Evolutionary conservation across 2,888 invertebrate species (phyloP).

Genomic region (Meandrusa payeni): DNA sequence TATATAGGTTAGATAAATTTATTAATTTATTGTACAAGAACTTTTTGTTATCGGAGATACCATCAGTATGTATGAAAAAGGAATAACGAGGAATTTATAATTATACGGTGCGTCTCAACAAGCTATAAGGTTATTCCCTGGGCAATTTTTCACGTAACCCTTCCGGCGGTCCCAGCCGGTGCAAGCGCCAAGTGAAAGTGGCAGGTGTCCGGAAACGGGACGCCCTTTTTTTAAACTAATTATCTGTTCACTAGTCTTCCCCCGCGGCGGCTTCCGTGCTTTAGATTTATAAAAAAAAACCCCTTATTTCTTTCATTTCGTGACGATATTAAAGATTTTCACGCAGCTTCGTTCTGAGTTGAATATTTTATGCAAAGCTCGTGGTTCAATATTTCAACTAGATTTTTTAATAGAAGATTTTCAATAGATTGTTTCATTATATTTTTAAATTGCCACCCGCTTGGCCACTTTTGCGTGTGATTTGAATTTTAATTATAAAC

Average conservation of each 20-base stretch:
- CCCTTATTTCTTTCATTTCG: not conserved
- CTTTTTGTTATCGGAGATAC: not conserved
- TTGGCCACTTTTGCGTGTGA: not conserved
- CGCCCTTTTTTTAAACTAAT: conserved; percentile 38
- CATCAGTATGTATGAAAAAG: not conserved
- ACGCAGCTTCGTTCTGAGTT: not conserved
- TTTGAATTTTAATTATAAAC: conserved; percentile 16
- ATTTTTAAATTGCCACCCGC: conserved; percentile 13
- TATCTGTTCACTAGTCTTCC: conserved; percentile 38
- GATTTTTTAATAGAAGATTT: conserved; percentile 2
- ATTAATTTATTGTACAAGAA: too few species aligned
- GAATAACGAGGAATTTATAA: conserved; percentile 9
- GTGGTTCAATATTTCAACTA: not conserved
- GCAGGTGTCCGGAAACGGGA: conserved; percentile 58
- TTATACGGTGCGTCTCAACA: conserved; percentile 23
- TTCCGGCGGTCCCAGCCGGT: conserved; percentile 30
- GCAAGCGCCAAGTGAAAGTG: conserved; percentile 58
- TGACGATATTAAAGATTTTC: conserved; percentile 8
- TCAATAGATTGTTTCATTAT: not conserved
- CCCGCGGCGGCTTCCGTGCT: conserved; percentile 29
- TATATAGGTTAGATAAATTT: too few species aligned
- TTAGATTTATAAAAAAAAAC: not conserved
- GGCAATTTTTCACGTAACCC: conserved; percentile 50
- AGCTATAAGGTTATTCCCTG: conserved; percentile 29
- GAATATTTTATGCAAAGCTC: conserved; percentile 5